A percentile compares a stretch with the other conserved stretches of the same genome.
Evolutionary conservation across 2,797 vertebrate genomes (phyloP).

Genomic region (Smutsia gigantea): DNA sequence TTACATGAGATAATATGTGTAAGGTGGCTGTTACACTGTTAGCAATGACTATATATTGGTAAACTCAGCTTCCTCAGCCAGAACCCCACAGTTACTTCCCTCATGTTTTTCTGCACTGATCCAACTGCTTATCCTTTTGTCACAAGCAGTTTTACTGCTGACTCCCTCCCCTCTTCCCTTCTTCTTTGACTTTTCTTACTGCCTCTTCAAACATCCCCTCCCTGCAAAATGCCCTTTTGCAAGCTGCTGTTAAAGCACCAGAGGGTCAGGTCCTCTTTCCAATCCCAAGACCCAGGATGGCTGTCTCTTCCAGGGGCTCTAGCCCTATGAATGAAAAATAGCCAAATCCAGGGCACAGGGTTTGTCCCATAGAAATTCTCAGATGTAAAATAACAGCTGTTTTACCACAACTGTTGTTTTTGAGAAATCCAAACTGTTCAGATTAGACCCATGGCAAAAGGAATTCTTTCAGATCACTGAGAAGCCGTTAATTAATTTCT

Average conservation of each 20-base stretch:
- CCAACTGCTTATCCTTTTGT: conserved; percentile 13
- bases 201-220: conserved; percentile 50
- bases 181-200: conserved; percentile 49
- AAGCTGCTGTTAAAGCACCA: conserved; percentile 58
- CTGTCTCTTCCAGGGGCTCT: conserved; percentile 49
- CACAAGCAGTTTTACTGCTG: conserved; percentile 17
- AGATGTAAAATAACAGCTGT: conserved; percentile 73
- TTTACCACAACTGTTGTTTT: conserved; percentile 67
- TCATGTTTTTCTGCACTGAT: conserved; percentile 19
- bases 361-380: conserved; percentile 51
- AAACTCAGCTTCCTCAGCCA: neutral
- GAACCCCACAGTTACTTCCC: neutral
- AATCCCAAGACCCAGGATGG: neutral
- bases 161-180: neutral
- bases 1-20: neutral
- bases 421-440: conserved; percentile 70
- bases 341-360: conserved; percentile 26
- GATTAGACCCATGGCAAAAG: conserved; percentile 53
- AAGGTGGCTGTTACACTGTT: neutral
- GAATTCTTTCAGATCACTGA: conserved; percentile 61
- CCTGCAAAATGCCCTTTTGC: conserved; percentile 53
- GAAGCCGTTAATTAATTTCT: conserved; percentile 52
- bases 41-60: neutral
- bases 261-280: neutral
- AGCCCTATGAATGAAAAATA: conserved; percentile 58